Percentiles rank a stretch among this genome's conserved stretches.
These are phyloP conservation scores for Oryzias dopingdopingensis DNA, from an alignment of 2,797 vertebrate genomes.

Conservation along the genomic window DNA sequence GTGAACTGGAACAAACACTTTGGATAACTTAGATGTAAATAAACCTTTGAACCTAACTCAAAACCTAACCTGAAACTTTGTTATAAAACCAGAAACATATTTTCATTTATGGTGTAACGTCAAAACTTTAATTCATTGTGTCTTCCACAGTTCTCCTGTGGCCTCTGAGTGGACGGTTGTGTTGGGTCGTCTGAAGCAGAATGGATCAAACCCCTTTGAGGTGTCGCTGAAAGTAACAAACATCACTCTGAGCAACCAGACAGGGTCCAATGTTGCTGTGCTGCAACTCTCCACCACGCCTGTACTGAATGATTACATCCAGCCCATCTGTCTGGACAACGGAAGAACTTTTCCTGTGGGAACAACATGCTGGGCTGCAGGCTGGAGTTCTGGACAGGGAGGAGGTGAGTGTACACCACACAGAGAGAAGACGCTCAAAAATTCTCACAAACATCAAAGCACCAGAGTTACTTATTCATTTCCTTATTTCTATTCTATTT, in stretches of 20 bases:
- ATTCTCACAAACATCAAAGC: too few species aligned
- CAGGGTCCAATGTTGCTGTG: conserved; percentile 42
- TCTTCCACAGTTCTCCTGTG: conserved; percentile 28
- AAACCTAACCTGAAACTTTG: too few species aligned
- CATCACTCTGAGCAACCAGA: conserved; percentile 50
- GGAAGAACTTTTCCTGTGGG: conserved; percentile 56
- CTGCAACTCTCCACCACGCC: conserved; percentile 23
- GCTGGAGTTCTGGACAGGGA: conserved; percentile 40
- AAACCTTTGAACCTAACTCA: too few species aligned
- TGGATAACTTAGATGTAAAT: too few species aligned
- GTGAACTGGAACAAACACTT: too few species aligned
- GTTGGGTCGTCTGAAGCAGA: conserved; percentile 48
- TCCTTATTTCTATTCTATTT: neutral
- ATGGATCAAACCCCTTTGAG: conserved; percentile 15
- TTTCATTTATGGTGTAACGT: too few species aligned
- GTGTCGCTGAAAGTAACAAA: conserved; percentile 30
- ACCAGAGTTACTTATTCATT: too few species aligned
- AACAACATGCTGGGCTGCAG: conserved; percentile 36
- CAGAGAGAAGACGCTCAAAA: neutral
- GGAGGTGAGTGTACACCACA: conserved; percentile 36
- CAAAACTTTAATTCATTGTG: neutral
- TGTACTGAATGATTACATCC: conserved; percentile 42
- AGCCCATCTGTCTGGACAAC: conserved; percentile 55
- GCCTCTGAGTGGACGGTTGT: conserved; percentile 52
- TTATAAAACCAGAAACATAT: too few species aligned